Percentiles rank a stretch among this genome's conserved stretches.
Conservation (phyloP, 2,113 vertebrate genomes). For the Leucopsar rothschildi region DNA sequence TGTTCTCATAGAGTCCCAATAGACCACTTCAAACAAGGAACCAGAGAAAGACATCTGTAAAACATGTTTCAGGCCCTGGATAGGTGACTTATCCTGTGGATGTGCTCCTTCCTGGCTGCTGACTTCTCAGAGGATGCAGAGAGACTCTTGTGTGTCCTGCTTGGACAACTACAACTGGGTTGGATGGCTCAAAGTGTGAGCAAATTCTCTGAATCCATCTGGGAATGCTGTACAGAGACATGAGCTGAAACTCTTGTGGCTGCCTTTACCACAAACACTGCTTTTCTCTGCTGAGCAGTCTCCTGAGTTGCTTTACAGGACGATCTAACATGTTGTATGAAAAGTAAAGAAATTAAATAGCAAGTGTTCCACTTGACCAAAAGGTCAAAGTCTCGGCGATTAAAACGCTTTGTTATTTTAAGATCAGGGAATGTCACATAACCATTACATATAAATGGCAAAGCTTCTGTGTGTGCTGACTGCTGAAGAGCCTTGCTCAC, state of each 20-base stretch:
- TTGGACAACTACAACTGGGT: neutral
- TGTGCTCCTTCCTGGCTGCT: neutral
- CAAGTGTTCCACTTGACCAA: constrained; percentile 40
- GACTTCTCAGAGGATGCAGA: neutral
- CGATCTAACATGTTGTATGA: neutral
- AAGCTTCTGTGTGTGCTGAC: neutral
- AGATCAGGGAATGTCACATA: constrained; percentile 60
- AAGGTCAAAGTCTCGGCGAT: constrained; percentile 61
- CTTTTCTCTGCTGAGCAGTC: neutral
- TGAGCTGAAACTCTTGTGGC: neutral
- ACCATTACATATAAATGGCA: constrained; percentile 53
- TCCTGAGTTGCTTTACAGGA: neutral
- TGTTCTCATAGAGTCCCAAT: fast-evolving
- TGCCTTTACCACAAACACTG: neutral
- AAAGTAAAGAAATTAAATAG: constrained; percentile 53
- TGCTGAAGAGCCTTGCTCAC: neutral
- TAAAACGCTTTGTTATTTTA: constrained; percentile 56
- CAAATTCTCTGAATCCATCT: neutral
- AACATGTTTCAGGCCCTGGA: neutral
- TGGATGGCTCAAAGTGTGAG: fast-evolving
- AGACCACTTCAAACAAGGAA: neutral
- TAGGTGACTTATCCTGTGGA: neutral
- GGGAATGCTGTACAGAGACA: neutral
- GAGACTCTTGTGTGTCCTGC: neutral
- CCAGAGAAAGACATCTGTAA: neutral